Conservation (phyloP, 1,140 invertebrate genomes). For the Drosophila melanica region DNA sequence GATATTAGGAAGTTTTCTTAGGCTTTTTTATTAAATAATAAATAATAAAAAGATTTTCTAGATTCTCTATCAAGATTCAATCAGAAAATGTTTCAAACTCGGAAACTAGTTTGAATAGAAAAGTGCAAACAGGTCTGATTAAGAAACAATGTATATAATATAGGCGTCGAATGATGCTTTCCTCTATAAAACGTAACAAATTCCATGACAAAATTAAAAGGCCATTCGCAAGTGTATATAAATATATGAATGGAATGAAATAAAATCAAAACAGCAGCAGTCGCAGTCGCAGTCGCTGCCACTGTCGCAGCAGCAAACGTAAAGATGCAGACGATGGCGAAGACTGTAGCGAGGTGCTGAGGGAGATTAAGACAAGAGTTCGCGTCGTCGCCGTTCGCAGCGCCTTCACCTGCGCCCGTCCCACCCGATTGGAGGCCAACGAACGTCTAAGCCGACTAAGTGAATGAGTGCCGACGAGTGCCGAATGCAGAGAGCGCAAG, state of each 20-base stretch:
- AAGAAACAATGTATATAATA: conserved; percentile 4
- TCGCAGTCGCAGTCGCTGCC: not conserved
- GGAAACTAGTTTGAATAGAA: too few relatives aligned
- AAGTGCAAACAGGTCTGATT: too few relatives aligned
- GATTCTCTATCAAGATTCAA: too few relatives aligned
- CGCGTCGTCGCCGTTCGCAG: conserved; percentile 2
- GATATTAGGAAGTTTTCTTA: too few relatives aligned
- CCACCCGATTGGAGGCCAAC: conserved; percentile 62
- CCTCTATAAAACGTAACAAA: too few relatives aligned
- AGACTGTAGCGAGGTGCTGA: not conserved
- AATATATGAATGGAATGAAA: conserved; percentile 46
- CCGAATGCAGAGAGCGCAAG: conserved; percentile 21
- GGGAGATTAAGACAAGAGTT: conserved; percentile 23
- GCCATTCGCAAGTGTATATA: not conserved
- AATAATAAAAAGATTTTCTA: not conserved
- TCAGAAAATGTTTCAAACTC: too few relatives aligned
- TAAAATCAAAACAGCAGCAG: conserved; percentile 18
- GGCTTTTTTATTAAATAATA: not conserved
- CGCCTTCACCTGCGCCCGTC: conserved; percentile 22
- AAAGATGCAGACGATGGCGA: not conserved
- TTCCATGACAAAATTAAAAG: not conserved
- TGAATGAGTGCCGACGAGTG: conserved; percentile 34
- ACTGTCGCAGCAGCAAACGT: conserved; percentile 7
- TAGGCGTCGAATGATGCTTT: too few relatives aligned
- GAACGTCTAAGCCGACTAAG: conserved; percentile 75